Percentiles rank a stretch among this genome's conserved stretches.
Conservation (phyloP, 2,113 vertebrate genomes). For the Ploceus nigricollis region DNA sequence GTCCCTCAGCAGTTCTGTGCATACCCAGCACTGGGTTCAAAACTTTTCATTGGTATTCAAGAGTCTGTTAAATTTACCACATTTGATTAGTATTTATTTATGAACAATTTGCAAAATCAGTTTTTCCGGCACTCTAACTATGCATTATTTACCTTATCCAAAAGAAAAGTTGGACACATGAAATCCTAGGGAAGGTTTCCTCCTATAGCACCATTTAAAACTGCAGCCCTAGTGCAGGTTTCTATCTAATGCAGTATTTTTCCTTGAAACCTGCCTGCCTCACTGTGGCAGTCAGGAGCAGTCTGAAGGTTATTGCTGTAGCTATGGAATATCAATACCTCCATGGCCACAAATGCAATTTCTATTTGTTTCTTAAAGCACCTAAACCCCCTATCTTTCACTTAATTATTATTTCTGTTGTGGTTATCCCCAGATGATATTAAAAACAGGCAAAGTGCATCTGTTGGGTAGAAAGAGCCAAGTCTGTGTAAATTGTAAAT, state of each 20-base stretch:
- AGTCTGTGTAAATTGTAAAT: neutral
- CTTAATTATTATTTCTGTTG: neutral
- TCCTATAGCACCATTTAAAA: neutral
- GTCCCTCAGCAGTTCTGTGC: conserved; percentile 31
- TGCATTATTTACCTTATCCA: neutral
- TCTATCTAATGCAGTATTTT: neutral
- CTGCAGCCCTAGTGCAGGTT: neutral
- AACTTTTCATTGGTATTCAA: neutral
- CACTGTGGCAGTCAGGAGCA: neutral
- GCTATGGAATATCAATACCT: neutral
- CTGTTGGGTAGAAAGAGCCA: neutral
- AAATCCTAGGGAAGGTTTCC: neutral
- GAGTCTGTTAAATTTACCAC: neutral
- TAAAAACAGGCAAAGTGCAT: neutral
- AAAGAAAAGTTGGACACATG: neutral
- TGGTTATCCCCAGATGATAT: neutral
- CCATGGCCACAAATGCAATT: neutral
- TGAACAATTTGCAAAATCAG: neutral
- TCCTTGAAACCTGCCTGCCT: neutral
- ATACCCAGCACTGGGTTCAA: neutral
- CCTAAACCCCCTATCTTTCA: neutral
- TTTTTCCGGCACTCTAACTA: neutral
- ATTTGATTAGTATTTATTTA: neutral
- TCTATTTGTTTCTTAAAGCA: neutral
- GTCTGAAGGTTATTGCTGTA: neutral